Conservation (phyloP, 2,113 vertebrate genomes). For the Calypte anna region DNA sequence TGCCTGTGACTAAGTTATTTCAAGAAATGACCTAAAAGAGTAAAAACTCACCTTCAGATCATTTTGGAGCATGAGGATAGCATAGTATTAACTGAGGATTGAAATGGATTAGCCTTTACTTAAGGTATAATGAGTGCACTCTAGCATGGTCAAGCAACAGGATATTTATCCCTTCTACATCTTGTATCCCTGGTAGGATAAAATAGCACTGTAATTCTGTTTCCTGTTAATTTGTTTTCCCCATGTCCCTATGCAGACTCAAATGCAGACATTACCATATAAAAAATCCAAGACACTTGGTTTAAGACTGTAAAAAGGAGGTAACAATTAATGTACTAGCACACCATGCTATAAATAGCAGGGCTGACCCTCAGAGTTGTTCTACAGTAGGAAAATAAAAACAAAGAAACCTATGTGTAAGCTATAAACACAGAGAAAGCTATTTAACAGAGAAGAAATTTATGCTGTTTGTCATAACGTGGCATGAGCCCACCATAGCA, state of each 20-base stretch:
- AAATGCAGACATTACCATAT: conserved; percentile 10
- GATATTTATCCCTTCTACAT: background rate
- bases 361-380: background rate
- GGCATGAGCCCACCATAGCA: background rate
- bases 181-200: conserved; percentile 46
- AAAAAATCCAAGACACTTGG: conserved; percentile 15
- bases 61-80: background rate
- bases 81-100: conserved; percentile 23
- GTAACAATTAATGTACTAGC: conserved; percentile 29
- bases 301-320: conserved; percentile 41
- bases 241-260: background rate
- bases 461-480: fast-evolving
- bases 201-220: conserved; percentile 23
- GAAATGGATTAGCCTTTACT: conserved; percentile 48
- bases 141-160: background rate
- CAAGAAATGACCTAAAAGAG: background rate
- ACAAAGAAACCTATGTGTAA: background rate
- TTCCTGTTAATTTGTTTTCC: conserved; percentile 48
- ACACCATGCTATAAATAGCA: background rate
- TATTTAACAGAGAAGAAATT: background rate
- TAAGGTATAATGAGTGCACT: background rate
- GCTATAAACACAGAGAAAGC: background rate
- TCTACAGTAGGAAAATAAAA: background rate
- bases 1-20: background rate
- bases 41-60: background rate